Base-by-base conservation (phyloP, 2,888 invertebrate species). In the Agrochola lychnidis region DNA sequence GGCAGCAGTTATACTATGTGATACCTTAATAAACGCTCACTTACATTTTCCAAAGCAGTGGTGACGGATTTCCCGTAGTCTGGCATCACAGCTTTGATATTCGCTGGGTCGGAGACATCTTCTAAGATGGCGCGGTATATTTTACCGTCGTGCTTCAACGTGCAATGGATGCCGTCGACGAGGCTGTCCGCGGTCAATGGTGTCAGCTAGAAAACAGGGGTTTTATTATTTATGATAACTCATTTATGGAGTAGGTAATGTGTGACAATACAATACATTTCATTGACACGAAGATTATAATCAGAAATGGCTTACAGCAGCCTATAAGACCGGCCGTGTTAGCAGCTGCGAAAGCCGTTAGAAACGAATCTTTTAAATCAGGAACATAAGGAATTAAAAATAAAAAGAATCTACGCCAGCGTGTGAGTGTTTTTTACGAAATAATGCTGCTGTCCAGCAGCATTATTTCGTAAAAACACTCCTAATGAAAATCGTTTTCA, bases 121-220 rank as follows among this genome's bases (percentile, higher is more conserved):
- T 89, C 90, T 2, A 97, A 84, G 76, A 96, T 94, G 16, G 96
- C 96, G 75, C 97, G 95, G 86, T 92, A 94, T 84, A 96, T 93
- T 82, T 94, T 93, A 53, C 86, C 93, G 0, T 94, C 94, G 86
- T 94, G 94, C 25, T 91, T 92, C 80, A 96, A 90, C 0, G 97
- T 95, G 90, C 97, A 97, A 85, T 96, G 95, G 25, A 94, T 90
- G 69, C 95, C 96, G 5, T 94, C 94, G 0, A 89, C 79, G 3
- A 97, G 86, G 22, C 90, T 92, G 2, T 96, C 96, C 0, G 92
- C 89, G 0, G 90, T 82, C 9, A 96, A 86, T 0, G 94, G 93
- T 2, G 93, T 93, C 53, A 97, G 86, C 96, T 96, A 77, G n/a
- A 81, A 68, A 36, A 68, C 14, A 68, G 12, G 42, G 42, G 0